A percentile compares a stretch with the other conserved stretches of the same genome.
Evolutionary conservation across 2,888 invertebrate genomes (phyloP).

Genomic region (Leucophenga montana): DNA sequence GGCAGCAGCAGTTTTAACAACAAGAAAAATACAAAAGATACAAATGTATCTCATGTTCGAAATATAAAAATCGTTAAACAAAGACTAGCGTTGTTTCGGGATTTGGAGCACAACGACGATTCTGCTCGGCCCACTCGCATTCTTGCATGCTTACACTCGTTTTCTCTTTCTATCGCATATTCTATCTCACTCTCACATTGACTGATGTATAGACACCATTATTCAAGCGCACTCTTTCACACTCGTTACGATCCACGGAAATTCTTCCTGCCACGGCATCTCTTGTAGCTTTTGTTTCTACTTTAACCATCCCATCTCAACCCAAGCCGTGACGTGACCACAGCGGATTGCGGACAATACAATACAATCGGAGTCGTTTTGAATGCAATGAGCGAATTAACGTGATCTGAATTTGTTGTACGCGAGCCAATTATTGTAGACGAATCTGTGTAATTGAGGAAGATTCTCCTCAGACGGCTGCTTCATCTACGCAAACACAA

Average conservation of each 20-base stretch:
- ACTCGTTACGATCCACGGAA: not conserved
- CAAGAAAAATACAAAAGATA: slow-evolving; percentile 70
- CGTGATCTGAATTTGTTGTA: slow-evolving; percentile 68
- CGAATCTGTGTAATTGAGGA: slow-evolving; percentile 52
- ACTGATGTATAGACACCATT: slow-evolving; percentile 26
- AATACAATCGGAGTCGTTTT: not conserved
- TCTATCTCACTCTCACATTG: slow-evolving; percentile 27
- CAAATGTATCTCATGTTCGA: slow-evolving; percentile 69
- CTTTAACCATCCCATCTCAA: not conserved
- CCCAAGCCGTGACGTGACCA: not conserved
- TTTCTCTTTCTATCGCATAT: slow-evolving; percentile 27
- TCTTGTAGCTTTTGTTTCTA: not conserved
- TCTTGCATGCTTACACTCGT: slow-evolving; percentile 27
- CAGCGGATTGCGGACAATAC: not conserved
- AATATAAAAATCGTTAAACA: slow-evolving; percentile 68
- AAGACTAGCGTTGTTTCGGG: slow-evolving; percentile 63
- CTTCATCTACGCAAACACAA: not conserved
- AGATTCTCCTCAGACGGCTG: slow-evolving; percentile 42
- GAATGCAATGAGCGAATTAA: slow-evolving; percentile 53
- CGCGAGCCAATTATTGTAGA: slow-evolving; percentile 62
- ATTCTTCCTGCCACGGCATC: slow-evolving; percentile 21
- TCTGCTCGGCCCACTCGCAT: slow-evolving; percentile 21
- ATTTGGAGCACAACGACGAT: slow-evolving; percentile 47
- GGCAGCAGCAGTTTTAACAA: slow-evolving; percentile 58
- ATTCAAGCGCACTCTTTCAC: not conserved